Base-by-base conservation (phyloP, 2,888 invertebrate genomes). In the Acanthopleura granulata region DNA sequence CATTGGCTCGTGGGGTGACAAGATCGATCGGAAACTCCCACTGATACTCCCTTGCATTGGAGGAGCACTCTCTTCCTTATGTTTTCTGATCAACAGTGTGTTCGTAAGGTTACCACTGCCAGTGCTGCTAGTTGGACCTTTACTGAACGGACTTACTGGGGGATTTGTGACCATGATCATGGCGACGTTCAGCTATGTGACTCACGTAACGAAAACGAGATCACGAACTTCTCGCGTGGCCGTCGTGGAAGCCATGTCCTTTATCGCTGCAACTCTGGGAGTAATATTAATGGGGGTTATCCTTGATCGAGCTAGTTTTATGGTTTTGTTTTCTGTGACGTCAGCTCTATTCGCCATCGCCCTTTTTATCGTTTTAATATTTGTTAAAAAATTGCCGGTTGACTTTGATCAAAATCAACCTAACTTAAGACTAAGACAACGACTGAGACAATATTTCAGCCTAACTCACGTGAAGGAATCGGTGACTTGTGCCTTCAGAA, bases 231-330 rank as follows among this genome's bases (percentile, higher is more conserved):
- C 95, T 27, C 92, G 96, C 77, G 94, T 97, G 4, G 95, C 95
- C 0, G 93, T 97, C 72, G 90, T 97, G 74, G 97, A 97, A 86
- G 93, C 94, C 0, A 94, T 94, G 83, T 95, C 96, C 86, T 92
- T 97, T 81, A 93, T 94, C 75, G 94, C 97, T 0, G 95, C 96
- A 93, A 96, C 96, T 0, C 92, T 94, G 0, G 97, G 97, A 66
- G 93, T 95, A 11, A 94, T 95, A 40, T 86, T 95, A 78, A 95
- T 96, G 87, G 97, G 97, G 0, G 93, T 96, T 74, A 91, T 97
- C 80, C 93, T 94, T 85, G 84, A 89, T 57, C 50, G 82, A 16
- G 87, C 88, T 1, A 88, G 89, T 73, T 91, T 88, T 79, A 83
- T 86, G 4, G 86, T 86, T 74, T 89, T 90, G 0, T 91, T 91